phyloP scores from a whole-genome alignment of 2,888 invertebrate species.

The Kuschelorhynchus macadamiae region DNA sequence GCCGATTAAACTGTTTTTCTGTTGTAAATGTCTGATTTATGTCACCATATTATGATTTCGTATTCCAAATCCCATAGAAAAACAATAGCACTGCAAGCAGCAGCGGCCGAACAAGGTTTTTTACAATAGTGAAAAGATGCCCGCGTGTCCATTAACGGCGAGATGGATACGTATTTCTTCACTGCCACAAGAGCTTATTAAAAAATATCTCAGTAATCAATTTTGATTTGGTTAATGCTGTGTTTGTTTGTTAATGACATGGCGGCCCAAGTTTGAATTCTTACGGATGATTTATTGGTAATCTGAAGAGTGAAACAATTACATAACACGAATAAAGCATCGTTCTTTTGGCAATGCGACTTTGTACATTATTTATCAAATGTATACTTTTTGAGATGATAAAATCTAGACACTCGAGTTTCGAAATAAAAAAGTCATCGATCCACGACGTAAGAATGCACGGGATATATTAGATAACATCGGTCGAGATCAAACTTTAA shows the following conservation, averaged over 20 bases:
- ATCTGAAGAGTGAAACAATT: conserved; percentile 9
- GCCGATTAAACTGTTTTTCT: conserved; percentile 16
- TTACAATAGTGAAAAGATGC: conserved; percentile 2
- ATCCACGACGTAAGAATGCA: conserved; percentile 5
- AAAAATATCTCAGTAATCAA: conserved; percentile 43
- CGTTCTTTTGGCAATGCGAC: conserved; percentile 14
- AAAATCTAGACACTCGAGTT: conserved; percentile 22
- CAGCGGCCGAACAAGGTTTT: no score
- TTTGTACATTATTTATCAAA: conserved; percentile 13
- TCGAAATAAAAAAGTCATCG: no score
- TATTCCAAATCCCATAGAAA: conserved; percentile 15
- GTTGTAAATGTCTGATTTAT: no score
- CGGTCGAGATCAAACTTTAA: conserved; percentile 38
- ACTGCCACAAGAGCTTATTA: conserved; percentile 30
- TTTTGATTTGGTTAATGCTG: conserved; percentile 45
- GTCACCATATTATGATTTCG: conserved; percentile 4
- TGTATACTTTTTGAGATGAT: conserved; percentile 11
- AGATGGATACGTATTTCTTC: conserved; percentile 1
- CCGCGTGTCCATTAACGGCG: background rate
- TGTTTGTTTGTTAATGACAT: conserved; percentile 46
- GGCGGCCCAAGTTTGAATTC: conserved; percentile 35
- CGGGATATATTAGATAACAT: conserved; percentile 36
- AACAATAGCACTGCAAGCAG: conserved; percentile 1
- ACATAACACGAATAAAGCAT: conserved; percentile 3
- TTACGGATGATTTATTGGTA: conserved; percentile 40